Evolutionary conservation across 2,797 vertebrate genomes (phyloP), one percentile per base, ranked within the genome.

Genomic region (Echeneis naucrates): DNA sequence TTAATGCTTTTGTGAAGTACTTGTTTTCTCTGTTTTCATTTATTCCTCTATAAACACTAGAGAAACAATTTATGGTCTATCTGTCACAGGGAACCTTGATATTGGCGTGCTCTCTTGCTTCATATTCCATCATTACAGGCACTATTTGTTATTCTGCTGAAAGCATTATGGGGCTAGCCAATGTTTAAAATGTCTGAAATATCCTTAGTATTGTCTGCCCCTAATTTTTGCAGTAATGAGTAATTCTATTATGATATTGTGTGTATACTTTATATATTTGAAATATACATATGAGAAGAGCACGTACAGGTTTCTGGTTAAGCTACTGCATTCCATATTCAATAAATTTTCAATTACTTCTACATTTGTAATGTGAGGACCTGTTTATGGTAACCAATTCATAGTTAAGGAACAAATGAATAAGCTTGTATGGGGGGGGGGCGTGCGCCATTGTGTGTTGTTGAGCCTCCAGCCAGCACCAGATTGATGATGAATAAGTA

Each of bases 1-100:
- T 69, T 70, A 12, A 56, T 80, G 63, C 44, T 51, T 62, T 71
- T 68, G 53, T 81, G 71, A 62, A 71, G 27, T 48, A 10, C 57
- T 80, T 74, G 42, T 48, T 67, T 71, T 32, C 56, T 57, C 12
- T 42, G 44, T 62, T 60, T 60, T 19, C 16, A 40, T 63, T 63
- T 66, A 33, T 23, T 16, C 26, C 33, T 56, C 32, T 67, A 8
- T 52, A 66, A 65, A 69, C 60, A 54, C 35, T 23, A 5, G 19
- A 58, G 72, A 48, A 38, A 62, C 23, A 45, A 68, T 54, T 59
- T 59, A 37, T 40, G 30, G n/a, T 47, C 55, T 4, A 19, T 68
- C 37, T 56, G 21, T 66, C n/a, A 51, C 51, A 65, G 54, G 27
- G 14, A 55, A 65, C 16, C 67, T 44, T 42, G 2, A 51, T 23